phyloP scores from a whole-genome alignment of 2,888 invertebrate genomes.

The Scaptomyza tumidula region DNA sequence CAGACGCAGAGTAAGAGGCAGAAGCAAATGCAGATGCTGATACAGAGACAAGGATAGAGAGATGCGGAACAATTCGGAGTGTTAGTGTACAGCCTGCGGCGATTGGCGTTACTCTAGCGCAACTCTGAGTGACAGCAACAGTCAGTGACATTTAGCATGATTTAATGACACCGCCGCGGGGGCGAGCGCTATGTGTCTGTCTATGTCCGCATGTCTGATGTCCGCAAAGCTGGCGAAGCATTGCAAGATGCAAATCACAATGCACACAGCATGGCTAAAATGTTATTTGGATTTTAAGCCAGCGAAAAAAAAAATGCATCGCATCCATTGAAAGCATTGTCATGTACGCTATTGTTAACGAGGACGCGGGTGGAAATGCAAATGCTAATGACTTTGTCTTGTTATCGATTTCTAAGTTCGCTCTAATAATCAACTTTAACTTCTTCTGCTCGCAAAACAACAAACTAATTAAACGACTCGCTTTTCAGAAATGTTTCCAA shows the following conservation, averaged over 20 bases:
- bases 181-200: constrained; percentile 27
- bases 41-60: neutral
- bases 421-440: constrained; percentile 73
- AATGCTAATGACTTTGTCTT: constrained; percentile 75
- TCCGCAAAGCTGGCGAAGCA: constrained; percentile 43
- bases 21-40: neutral
- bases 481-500: constrained; percentile 51
- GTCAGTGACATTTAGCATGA: constrained; percentile 80
- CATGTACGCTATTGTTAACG: constrained; percentile 48
- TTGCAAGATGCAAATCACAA: constrained; percentile 76
- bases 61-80: constrained; percentile 38
- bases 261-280: constrained; percentile 50
- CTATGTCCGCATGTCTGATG: neutral
- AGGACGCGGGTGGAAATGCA: constrained; percentile 1
- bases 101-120: constrained; percentile 37
- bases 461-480: constrained; percentile 72
- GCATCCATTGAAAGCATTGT: constrained; percentile 69
- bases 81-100: constrained; percentile 62
- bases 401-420: constrained; percentile 78
- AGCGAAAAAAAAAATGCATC: constrained; percentile 39
- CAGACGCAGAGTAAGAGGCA: neutral
- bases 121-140: constrained; percentile 70
- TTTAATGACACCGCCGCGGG: constrained; percentile 74
- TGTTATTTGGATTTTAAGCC: constrained; percentile 61
- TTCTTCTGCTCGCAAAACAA: constrained; percentile 25